Base-by-base conservation (phyloP, 1,140 invertebrate genomes). In the Centruroides vittatus region DNA sequence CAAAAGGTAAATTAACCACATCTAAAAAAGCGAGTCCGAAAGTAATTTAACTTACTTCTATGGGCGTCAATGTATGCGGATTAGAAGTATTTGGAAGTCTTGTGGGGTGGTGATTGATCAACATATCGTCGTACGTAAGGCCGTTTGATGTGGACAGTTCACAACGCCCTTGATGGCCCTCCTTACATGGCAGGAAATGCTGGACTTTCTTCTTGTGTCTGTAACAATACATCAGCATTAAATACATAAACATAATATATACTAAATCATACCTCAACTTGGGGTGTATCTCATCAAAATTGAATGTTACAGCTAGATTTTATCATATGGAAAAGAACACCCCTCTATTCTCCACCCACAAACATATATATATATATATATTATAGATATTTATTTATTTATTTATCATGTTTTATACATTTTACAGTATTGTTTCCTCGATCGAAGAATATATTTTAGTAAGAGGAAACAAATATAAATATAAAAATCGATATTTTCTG, bases 151-250 rank as follows among this genome's bases (percentile, higher is more conserved):
- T 56, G 8, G 59, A 35, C 34, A 63, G n/a, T 4, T 64, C 64
- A 36, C 55, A 47, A 9, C 60, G 60, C 23, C 61, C 65, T 12
- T 55, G 57, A 10, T 62, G 61, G 12, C 59, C 61, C 8, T 48
- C 61, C 51, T 67, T 67, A 41, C 66, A 66, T 51, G 66, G 66
- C n/a, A 67, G 51, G 23, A 67, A 60, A 49, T 66, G 66, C 59
- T 66, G 66, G n/a, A 65, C 66, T 55, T 66, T 67, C 7, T 58
- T 63, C 55, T 67, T 67, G 55, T 67, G 66, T 54, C 66, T 67
- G 56, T 10, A 61, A 23, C n/a, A 10, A 41, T 50, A 50, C 5
- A 55, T n/a, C 49, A 23, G 47, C 47, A 58, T 5, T 51, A 7
- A 51, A 51, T 51, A 34, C 50, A 51, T 51, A 51, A 51, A 51